These are phyloP conservation scores for Eilema depressum DNA, from an alignment of 2,888 invertebrate species.

Conservation along the genomic window DNA sequence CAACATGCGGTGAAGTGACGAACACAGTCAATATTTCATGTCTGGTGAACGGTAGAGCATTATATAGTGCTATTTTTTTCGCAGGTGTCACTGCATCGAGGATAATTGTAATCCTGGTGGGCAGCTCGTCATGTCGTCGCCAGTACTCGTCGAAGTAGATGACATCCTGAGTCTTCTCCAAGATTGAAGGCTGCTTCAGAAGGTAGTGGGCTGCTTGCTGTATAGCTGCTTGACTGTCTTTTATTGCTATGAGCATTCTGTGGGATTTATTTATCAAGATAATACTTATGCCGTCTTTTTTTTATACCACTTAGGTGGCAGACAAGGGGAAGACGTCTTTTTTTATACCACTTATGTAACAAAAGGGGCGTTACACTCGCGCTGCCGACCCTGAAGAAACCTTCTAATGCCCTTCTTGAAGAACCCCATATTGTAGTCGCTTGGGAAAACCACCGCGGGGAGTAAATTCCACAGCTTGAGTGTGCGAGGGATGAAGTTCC, in stretches of 20 bases:
- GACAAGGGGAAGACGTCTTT: too few relatives aligned
- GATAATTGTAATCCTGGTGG: conserved; percentile 87
- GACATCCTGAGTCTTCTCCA: conserved; percentile 80
- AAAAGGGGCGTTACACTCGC: too few relatives aligned
- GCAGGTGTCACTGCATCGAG: conserved; percentile 87
- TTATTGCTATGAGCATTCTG: conserved; percentile 90
- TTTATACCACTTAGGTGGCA: too few relatives aligned
- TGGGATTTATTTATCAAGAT: conserved; percentile 37
- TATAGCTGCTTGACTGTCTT: conserved; percentile 90
- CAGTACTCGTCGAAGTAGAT: conserved; percentile 88
- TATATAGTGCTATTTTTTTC: conserved; percentile 92
- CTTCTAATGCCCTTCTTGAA: too few relatives aligned
- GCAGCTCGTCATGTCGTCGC: conserved; percentile 87
- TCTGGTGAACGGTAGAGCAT: conserved; percentile 91
- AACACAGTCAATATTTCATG: conserved; percentile 93
- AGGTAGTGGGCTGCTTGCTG: conserved; percentile 90
- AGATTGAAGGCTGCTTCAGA: conserved; percentile 85
- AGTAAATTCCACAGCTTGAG: too few relatives aligned
- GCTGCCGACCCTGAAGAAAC: too few relatives aligned
- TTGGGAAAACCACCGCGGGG: too few relatives aligned
- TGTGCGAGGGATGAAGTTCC: too few relatives aligned
- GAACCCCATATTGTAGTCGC: too few relatives aligned
- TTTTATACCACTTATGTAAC: too few relatives aligned
- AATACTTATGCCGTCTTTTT: too few relatives aligned
- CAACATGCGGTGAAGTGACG: conserved; percentile 92